phyloP scores from a whole-genome alignment of 2,888 invertebrate genomes.

The Melikaiella ostensackeni region DNA sequence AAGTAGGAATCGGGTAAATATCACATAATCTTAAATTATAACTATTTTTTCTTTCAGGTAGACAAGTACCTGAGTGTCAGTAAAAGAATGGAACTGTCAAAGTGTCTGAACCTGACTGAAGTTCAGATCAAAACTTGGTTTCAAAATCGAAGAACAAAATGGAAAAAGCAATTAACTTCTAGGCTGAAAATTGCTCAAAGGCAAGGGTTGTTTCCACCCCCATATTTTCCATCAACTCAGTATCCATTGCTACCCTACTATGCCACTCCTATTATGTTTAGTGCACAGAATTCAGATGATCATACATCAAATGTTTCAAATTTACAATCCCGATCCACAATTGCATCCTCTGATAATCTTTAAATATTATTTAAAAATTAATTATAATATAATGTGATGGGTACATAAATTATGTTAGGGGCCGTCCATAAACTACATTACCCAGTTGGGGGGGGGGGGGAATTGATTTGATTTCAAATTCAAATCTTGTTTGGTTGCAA shows the following conservation, averaged over 20 bases:
- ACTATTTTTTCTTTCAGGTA: conserved; percentile 77
- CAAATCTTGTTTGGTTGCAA: too few species aligned
- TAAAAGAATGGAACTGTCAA: conserved; percentile 95
- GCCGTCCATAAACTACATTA: too few species aligned
- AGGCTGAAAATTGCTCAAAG: conserved; percentile 92
- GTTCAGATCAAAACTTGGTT: conserved; percentile 99
- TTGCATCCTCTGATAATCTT: conserved; percentile 14
- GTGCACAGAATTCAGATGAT: conserved; percentile 41
- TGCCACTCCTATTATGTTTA: conserved; percentile 47
- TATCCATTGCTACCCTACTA: conserved; percentile 81
- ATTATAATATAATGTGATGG: not conserved
- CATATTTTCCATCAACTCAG: conserved; percentile 82
- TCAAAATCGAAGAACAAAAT: conserved; percentile 96
- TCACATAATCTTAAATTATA: not conserved
- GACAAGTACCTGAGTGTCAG: conserved; percentile 98
- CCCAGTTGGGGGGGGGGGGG: too few species aligned
- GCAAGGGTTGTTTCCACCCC: conserved; percentile 87
- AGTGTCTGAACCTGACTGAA: conserved; percentile 92
- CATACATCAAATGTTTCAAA: conserved; percentile 22
- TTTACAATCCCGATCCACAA: conserved; percentile 21
- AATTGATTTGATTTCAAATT: too few species aligned
- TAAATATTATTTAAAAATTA: not conserved
- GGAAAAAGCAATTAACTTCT: conserved; percentile 97
- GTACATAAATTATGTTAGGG: not conserved
- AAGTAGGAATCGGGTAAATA: too few species aligned